These are phyloP conservation scores for Cephalopachus bancanus DNA, from an alignment of 2,797 vertebrate genomes.

Conservation along the genomic window DNA sequence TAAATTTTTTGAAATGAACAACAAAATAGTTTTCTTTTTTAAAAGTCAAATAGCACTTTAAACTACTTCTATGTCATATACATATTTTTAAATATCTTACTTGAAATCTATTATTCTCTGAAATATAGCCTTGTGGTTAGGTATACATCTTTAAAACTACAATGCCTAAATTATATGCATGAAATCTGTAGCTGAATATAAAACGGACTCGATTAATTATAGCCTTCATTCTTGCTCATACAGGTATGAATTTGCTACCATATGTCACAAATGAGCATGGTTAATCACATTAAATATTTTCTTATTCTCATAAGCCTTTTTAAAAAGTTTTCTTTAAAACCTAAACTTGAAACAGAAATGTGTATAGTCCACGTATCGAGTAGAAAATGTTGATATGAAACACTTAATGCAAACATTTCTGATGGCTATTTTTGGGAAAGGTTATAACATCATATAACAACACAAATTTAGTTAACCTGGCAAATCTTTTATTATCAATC, in stretches of 20 bases:
- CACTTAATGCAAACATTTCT: background rate
- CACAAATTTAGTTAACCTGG: background rate
- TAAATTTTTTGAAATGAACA: slow-evolving; percentile 76
- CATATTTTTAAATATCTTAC: slow-evolving; percentile 35
- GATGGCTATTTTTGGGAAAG: background rate
- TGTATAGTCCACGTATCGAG: background rate
- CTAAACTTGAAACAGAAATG: background rate
- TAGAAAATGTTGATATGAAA: background rate
- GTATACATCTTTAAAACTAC: background rate
- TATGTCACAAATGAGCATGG: background rate
- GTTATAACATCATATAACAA: background rate
- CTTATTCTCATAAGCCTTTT: background rate
- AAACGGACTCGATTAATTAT: background rate
- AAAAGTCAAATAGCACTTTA: slow-evolving; percentile 67
- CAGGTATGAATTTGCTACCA: background rate
- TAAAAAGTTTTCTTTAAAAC: background rate
- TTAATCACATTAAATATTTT: background rate
- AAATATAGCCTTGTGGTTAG: background rate
- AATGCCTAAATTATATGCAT: background rate
- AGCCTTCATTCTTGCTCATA: background rate
- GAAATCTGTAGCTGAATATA: background rate
- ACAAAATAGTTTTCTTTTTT: slow-evolving; percentile 54
- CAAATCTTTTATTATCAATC: background rate
- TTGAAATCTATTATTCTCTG: slow-evolving; percentile 6
- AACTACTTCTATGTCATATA: background rate